These are phyloP conservation scores for Rotaria socialis DNA, from an alignment of 2,888 invertebrate genomes.

Conservation along the genomic window DNA sequence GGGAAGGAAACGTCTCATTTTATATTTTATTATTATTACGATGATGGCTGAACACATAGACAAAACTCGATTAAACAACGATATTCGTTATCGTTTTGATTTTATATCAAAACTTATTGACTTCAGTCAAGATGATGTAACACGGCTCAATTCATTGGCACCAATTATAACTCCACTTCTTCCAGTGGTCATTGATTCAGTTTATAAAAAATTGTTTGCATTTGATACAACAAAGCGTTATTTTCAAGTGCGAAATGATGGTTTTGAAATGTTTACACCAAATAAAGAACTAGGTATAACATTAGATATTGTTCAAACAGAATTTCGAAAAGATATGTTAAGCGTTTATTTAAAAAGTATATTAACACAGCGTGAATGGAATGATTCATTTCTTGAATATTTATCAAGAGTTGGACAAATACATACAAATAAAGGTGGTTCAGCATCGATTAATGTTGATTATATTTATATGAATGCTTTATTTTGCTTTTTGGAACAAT, in stretches of 20 bases:
- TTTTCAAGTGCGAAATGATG: background rate
- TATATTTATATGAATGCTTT: slow-evolving; percentile 9
- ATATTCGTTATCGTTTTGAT: background rate
- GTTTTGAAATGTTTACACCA: background rate
- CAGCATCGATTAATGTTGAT: background rate
- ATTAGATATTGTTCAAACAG: background rate
- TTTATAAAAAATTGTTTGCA: background rate
- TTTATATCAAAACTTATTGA: background rate
- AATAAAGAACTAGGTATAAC: background rate
- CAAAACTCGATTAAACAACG: background rate
- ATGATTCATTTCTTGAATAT: slow-evolving; percentile 15
- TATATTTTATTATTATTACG: no score
- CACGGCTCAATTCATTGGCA: background rate
- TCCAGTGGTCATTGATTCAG: background rate
- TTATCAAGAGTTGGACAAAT: slow-evolving; percentile 10
- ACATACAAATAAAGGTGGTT: background rate
- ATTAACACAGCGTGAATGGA: background rate
- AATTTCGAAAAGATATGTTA: slow-evolving; percentile 21
- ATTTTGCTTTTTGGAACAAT: background rate
- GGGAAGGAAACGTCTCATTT: no score
- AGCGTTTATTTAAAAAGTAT: background rate
- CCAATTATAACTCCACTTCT: background rate
- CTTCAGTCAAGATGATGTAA: background rate
- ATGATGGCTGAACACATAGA: background rate
- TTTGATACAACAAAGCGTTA: slow-evolving; percentile 12